Evolutionary conservation across 1,140 invertebrate genomes (phyloP), one percentile per base, ranked within the genome.

Genomic region (Metaphire vulgaris): DNA sequence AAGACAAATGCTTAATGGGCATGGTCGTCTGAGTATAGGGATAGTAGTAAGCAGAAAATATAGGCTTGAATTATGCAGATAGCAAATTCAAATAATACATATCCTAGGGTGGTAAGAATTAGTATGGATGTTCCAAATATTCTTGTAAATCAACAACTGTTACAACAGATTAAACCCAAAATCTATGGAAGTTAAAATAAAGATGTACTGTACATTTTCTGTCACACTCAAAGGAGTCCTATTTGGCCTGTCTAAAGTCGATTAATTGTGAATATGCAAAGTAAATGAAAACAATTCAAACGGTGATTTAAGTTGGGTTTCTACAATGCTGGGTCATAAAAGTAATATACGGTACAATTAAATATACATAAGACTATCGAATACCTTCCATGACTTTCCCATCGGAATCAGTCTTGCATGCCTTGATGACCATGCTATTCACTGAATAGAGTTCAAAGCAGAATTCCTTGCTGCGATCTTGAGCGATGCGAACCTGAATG

Each of bases 331-430:
- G n/a, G n/a, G n/a, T n/a, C n/a, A n/a, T n/a, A n/a, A n/a, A n/a
- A n/a, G n/a, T n/a, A n/a, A n/a, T n/a, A n/a, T n/a, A n/a, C n/a
- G n/a, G n/a, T n/a, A n/a, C n/a, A n/a, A n/a, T n/a, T n/a, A n/a
- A n/a, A n/a, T n/a, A n/a, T n/a, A n/a, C n/a, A n/a, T n/a, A n/a
- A n/a, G n/a, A n/a, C n/a, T n/a, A n/a, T n/a, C n/a, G n/a, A n/a
- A 12, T 21, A 85, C 85, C 87, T 84, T 88, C 87, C 1, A 95
- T 92, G 31, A 99, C 96, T 88, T 98, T 97, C 81, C 97, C 97
- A 85, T 99, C 96, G 71, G 93, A 94, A 86, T 99, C 96, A 41
- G 96, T 98, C 88, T 99, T 99, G 88, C 97, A 99, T 2, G 97
- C 96, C 88, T 98, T 99, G 77, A 91, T 90, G n/a, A 89, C 85